Percentiles rank a stretch among this genome's conserved stretches.
Evolutionary conservation across 1,140 invertebrate species (phyloP).

Genomic region (Caerostris darwini): DNA sequence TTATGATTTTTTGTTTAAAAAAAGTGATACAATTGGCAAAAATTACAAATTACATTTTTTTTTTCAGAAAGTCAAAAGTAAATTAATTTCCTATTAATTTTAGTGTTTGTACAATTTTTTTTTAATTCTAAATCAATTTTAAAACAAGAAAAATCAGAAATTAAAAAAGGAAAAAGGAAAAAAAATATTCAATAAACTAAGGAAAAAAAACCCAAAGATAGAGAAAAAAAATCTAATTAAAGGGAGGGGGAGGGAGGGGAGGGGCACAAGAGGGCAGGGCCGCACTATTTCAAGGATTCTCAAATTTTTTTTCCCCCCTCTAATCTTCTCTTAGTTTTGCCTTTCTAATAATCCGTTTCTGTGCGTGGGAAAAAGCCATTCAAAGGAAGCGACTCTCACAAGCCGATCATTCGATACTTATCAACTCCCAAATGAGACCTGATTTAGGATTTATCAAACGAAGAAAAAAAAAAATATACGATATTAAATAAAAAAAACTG

Average conservation of each 20-base stretch:
- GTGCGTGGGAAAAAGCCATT: constrained; percentile 67
- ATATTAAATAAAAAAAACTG: constrained; percentile 42
- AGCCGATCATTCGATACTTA: constrained; percentile 74
- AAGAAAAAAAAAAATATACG: constrained; percentile 15
- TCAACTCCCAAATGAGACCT: constrained; percentile 58
- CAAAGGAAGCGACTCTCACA: constrained; percentile 61
- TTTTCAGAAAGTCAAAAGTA: no score
- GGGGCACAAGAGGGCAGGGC: not conserved
- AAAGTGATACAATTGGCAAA: no score
- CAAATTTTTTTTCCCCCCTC: not conserved
- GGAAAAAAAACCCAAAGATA: not conserved
- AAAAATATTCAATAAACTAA: not conserved
- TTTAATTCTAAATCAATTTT: no score
- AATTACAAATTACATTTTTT: no score
- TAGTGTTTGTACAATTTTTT: no score
- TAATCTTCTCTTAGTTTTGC: constrained; percentile 33
- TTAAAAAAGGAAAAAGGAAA: not conserved
- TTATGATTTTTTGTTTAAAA: no score
- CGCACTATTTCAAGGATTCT: constrained; percentile 24
- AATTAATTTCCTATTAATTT: no score
- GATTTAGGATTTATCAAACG: constrained; percentile 67
- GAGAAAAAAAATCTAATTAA: not conserved
- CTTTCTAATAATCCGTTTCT: constrained; percentile 59
- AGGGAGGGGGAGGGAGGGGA: not conserved
- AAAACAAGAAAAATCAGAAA: not conserved